Percentiles rank a stretch among this genome's conserved stretches.
Evolutionary conservation across 2,888 invertebrate species (phyloP).

Genomic region (Limnephilus rhombicus): DNA sequence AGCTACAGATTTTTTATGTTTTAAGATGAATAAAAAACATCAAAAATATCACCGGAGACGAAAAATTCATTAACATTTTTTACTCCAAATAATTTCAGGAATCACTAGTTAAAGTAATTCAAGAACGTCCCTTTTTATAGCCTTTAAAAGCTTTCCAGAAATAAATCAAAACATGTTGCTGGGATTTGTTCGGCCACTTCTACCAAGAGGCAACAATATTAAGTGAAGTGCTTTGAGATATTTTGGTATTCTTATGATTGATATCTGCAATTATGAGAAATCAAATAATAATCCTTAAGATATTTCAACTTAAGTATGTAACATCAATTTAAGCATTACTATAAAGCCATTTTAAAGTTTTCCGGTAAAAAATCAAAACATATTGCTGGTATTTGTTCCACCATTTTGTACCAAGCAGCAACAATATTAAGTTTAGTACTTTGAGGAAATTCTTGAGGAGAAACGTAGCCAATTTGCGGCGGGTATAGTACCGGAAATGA

Average conservation of each 20-base stretch:
- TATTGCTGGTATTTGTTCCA: not conserved
- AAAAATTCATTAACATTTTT: no score
- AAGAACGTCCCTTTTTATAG: no score
- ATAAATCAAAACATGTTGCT: not conserved
- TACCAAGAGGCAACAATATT: not conserved
- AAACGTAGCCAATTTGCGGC: not conserved
- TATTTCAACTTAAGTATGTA: no score
- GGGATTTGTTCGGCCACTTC: not conserved
- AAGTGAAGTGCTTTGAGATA: not conserved
- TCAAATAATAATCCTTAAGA: no score
- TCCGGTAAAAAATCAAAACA: not conserved
- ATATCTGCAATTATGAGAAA: no score
- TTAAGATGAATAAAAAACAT: no score
- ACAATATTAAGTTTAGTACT: not conserved
- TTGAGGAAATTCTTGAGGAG: not conserved
- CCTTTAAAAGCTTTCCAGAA: not conserved
- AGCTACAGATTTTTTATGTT: no score
- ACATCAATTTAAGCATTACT: no score
- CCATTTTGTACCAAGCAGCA: not conserved
- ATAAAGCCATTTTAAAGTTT: not conserved
- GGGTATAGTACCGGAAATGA: not conserved
- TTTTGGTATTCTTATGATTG: not conserved
- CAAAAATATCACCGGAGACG: no score
- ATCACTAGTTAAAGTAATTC: no score
- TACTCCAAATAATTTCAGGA: no score